phyloP scores from a whole-genome alignment of 2,888 invertebrate genomes.

The Eubasilissa splendida region DNA sequence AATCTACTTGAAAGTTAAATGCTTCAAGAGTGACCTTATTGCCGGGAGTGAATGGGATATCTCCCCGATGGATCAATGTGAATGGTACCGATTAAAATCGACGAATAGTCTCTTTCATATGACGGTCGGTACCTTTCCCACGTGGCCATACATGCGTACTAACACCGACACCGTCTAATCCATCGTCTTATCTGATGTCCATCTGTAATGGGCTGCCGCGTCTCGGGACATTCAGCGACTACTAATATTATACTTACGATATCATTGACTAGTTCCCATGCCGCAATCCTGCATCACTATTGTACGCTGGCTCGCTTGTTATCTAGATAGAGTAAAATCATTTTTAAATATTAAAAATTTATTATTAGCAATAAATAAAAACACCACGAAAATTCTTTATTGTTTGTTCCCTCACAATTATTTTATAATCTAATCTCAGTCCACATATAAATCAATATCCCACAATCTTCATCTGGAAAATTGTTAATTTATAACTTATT shows the following conservation, averaged over 20 bases:
- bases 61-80: slow-evolving; percentile 7
- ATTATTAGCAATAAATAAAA: no score
- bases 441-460: no score
- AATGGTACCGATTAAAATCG: slow-evolving; percentile 15
- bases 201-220: slow-evolving; percentile 27
- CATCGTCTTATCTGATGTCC: not conserved
- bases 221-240: not conserved
- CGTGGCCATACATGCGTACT: not conserved
- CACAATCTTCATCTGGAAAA: no score
- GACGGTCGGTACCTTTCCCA: slow-evolving; percentile 11
- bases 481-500: no score
- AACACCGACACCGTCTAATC: not conserved
- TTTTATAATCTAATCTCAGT: no score
- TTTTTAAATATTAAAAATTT: no score
- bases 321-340: not conserved
- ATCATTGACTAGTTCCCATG: not conserved
- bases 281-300: not conserved
- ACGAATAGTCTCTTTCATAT: not conserved
- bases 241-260: not conserved
- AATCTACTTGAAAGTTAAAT: no score
- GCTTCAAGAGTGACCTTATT: not conserved
- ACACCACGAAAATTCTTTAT: no score
- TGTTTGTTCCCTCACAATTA: no score
- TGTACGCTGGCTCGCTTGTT: not conserved
- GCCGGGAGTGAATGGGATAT: slow-evolving; percentile 17